A percentile compares a stretch with the other conserved stretches of the same genome.
These are phyloP conservation scores for Drosophila bifasciata DNA, from an alignment of 1,140 invertebrate genomes.

Conservation along the genomic window DNA sequence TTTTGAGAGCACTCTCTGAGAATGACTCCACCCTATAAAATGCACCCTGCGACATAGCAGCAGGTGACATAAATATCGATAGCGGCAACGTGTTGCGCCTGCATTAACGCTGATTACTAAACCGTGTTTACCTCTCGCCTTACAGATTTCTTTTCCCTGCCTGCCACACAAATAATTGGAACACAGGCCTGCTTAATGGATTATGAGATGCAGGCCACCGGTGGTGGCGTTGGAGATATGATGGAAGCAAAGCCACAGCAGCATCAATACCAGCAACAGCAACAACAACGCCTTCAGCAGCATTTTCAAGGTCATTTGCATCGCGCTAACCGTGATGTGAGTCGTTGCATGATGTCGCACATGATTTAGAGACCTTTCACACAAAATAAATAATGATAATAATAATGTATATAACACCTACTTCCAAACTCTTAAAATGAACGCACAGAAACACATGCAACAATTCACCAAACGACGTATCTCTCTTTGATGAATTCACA, in stretches of 20 bases:
- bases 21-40: too few relatives aligned
- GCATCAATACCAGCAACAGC: conserved; percentile 32
- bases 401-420: conserved; percentile 36
- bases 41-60: too few relatives aligned
- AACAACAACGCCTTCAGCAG: conserved; percentile 65
- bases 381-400: conserved; percentile 1
- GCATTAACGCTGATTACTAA: conserved; percentile 23
- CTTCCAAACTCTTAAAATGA: conserved; percentile 8
- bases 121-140: background rate
- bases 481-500: conserved; percentile 34
- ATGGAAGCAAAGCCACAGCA: conserved; percentile 43
- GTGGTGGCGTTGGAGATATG: conserved; percentile 29
- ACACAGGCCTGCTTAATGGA: conserved; percentile 80
- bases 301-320: conserved; percentile 84
- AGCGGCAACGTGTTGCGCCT: conserved; percentile 25
- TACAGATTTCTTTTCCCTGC: conserved; percentile 80
- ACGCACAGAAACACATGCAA: conserved; percentile 46
- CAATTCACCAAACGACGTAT: conserved; percentile 51
- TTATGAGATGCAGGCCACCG: conserved; percentile 61
- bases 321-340: conserved; percentile 83
- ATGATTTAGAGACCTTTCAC: conserved; percentile 73
- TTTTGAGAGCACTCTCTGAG: too few relatives aligned
- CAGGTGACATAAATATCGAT: too few relatives aligned
- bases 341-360: conserved; percentile 84
- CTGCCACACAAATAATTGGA: conserved; percentile 75